phyloP scores from a whole-genome alignment of 2,113 vertebrate species.

The Microcebus murinus region DNA sequence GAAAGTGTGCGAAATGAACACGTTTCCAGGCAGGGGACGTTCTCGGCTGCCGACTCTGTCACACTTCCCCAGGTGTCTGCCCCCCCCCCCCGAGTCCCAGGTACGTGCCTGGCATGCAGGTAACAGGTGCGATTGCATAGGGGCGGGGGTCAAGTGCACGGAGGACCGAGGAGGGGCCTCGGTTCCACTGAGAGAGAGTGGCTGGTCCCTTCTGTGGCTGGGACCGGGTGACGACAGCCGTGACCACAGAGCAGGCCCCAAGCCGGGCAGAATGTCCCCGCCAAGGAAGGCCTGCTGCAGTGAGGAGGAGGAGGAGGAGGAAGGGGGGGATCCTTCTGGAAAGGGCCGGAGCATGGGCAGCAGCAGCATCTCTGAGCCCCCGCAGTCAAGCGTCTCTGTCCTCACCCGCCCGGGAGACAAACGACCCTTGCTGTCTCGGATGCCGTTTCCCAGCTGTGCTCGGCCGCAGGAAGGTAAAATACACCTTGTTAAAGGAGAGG shows the following conservation, averaged over 20 bases:
- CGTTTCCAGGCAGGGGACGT: too few species aligned
- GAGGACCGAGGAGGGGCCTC: fast-evolving
- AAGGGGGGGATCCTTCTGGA: background rate
- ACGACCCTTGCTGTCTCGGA: fast-evolving
- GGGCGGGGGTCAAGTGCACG: fast-evolving
- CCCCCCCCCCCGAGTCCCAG: background rate
- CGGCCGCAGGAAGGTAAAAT: fast-evolving
- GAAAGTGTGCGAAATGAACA: fast-evolving
- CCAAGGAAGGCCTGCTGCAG: fast-evolving
- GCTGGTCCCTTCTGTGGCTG: background rate
- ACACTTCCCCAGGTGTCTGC: background rate
- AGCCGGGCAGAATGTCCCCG: fast-evolving
- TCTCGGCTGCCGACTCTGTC: background rate
- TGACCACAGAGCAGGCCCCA: background rate
- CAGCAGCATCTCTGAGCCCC: background rate
- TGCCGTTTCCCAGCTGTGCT: background rate
- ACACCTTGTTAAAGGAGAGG: background rate
- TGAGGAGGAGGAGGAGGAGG: background rate
- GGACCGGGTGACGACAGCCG: background rate
- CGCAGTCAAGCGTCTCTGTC: fast-evolving
- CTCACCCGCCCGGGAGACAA: background rate
- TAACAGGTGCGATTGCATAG: fast-evolving
- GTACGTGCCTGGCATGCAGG: fast-evolving
- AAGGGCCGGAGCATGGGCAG: fast-evolving
- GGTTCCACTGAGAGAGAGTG: background rate